Base-by-base conservation (phyloP, 1,140 invertebrate species). In the Melanaphis sacchari region DNA sequence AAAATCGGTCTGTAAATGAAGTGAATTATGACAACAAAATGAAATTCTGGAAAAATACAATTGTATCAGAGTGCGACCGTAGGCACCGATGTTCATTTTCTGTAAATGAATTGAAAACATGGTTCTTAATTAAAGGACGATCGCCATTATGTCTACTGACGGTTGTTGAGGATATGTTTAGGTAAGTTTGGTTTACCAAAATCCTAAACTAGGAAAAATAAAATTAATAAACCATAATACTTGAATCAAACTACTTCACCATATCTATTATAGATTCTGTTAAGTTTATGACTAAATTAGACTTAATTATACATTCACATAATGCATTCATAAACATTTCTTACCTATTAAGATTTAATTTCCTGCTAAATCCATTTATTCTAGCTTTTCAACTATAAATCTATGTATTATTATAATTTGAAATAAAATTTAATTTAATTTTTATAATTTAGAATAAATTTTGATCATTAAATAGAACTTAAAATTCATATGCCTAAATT, bases 21-120 rank as follows among this genome's bases (percentile, higher is more conserved):
- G 91, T 93, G 9, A 93, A 93, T 40, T 93, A 93, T 54, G 91
- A 93, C 36, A 93, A 52, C 41, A 93, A 93, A n/a, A 93, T 93
- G 81, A 82, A 84, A 31, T 93, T 93, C 40, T 93, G 91, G 91
- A 93, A 93, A 85, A 66, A 84, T n/a, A 36, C 91, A 3, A 93
- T 93, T 24, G 18, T 93, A 85, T 18, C 91, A 21, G 91, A 52
- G 11, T 84, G 91, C 5, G 46, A 84, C 2, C 91, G 81, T 7
- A 82, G 46, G 21, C 46, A 85, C 54, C 66, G 24, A 18, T 93
- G 91, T 85, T 93, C 41, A 41, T 93, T 84, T 93, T 54, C 91
- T 52, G 8, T 84, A 5, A 22, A 52, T 41, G 81, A 93, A 40
- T 41, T 93, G 22, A 93, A 93, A 84, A 85, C 91, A 54, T 93